Conservation (phyloP, 2,113 vertebrate species). For the Tyto alba region DNA sequence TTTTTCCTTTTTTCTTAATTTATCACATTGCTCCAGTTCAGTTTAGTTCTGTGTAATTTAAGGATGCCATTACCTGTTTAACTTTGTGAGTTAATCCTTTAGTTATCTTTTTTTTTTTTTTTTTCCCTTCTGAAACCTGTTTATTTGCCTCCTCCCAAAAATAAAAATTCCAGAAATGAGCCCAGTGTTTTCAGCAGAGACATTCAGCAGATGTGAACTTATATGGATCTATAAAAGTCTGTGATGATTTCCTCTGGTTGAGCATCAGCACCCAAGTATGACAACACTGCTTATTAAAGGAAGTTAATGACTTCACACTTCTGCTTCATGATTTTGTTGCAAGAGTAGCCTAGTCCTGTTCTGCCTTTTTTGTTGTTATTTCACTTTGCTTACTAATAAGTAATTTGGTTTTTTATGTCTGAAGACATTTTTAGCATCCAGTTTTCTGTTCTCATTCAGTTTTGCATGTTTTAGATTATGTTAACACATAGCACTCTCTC, state of each 20-base stretch:
- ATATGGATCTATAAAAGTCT: not conserved
- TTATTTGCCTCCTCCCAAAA: not conserved
- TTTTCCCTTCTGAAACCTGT: not conserved
- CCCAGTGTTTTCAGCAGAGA: not conserved
- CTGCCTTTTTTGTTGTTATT: not conserved
- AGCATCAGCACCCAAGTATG: not conserved
- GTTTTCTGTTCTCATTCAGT: not conserved
- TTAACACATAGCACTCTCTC: not conserved
- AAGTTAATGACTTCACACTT: not conserved
- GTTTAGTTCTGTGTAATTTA: not conserved
- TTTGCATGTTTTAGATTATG: conserved; percentile 7
- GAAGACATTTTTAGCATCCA: not conserved
- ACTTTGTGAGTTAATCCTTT: not conserved
- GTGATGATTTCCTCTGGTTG: not conserved
- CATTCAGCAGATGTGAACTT: not conserved
- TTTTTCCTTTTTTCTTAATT: not conserved
- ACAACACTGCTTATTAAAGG: not conserved
- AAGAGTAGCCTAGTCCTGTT: not conserved
- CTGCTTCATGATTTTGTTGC: not conserved
- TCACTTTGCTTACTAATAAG: not conserved
- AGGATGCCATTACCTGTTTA: not conserved
- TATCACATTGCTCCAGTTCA: not conserved
- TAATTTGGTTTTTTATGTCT: not conserved
- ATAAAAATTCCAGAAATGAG: not conserved
- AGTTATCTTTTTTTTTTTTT: not conserved